Evolutionary conservation across 2,797 vertebrate genomes (phyloP).

Genomic region (Intellagama lesueurii): DNA sequence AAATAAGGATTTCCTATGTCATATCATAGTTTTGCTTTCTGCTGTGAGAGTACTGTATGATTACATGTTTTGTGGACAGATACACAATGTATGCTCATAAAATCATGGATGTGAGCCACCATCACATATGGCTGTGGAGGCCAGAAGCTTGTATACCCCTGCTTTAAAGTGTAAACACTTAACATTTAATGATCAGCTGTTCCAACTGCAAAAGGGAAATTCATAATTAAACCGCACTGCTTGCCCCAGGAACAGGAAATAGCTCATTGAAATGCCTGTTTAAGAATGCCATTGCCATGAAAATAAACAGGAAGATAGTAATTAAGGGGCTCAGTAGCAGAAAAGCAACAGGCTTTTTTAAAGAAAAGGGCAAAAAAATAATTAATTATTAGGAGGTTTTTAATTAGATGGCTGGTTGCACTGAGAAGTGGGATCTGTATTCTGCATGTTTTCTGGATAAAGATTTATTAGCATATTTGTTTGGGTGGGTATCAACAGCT

Average conservation of each 20-base stretch:
- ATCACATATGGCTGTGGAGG: too few relatives aligned
- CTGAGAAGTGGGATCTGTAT: neutral
- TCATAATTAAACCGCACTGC: neutral
- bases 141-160: neutral
- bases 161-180: neutral
- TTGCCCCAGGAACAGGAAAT: neutral
- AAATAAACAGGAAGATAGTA: neutral
- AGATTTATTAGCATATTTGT: neutral
- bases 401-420: neutral
- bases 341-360: neutral
- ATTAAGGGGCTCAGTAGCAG: constrained; percentile 5
- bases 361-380: neutral
- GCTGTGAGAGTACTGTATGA: neutral
- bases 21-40: neutral
- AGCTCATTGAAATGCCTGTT: neutral
- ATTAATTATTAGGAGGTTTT: neutral
- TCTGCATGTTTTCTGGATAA: neutral
- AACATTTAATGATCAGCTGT: neutral
- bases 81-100: neutral
- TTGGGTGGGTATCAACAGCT: too few relatives aligned
- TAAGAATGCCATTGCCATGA: neutral
- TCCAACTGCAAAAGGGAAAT: neutral
- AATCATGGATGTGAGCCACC: too few relatives aligned
- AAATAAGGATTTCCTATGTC: neutral
- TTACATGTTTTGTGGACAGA: neutral